Base-by-base conservation (phyloP, 2,113 vertebrate species). In the Bubo bubo region DNA sequence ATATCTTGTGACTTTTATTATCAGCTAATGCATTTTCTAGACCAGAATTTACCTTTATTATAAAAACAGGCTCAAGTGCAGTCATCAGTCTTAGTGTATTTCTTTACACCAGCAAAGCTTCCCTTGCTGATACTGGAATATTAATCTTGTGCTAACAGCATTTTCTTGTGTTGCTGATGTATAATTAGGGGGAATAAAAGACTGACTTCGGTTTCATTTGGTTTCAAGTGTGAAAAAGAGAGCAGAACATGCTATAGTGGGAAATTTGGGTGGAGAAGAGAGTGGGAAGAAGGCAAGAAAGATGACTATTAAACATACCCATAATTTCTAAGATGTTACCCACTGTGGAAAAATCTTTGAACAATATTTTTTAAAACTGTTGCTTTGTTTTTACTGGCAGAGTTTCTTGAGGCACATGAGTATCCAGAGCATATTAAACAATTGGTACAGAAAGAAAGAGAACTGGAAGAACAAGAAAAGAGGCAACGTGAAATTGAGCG, bases 381-480 rank as follows among this genome's bases (percentile, higher is more conserved):
- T 89, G 9, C 49, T 86, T 94, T 96, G 18, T 90, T 96, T 96
- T 76, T 58, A 62, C 77, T 94, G 85, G 26, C 97, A 99, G 99
- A 99, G 94, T 99, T 99, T 98, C 98, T 99, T 82, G 98, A 99
- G 55, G 98, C 98, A 34, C 98, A 98, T 67, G 99, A 99, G 74
- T 99, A 99, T 95, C 99, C 99, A 75, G 98, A 99, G 96, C 99
- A 99, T 97, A 99, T 99, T 95, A 99, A 99, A 96, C 98, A 96
- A 81, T 97, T 99, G 95, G 99, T 99, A 73, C 98, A 99, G 93
- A 99, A 98, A 94, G 99, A 99, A 95, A 99, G 99, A 97, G 99
- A 99, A 94, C 97, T 99, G 60, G 99, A 99, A 97, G 99, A 99
- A 95, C 99, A 99, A 88, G 99, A 99, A 88, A 99, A 99, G 96